Evolutionary conservation across 1,140 invertebrate genomes (phyloP), one percentile per base, ranked within the genome.

Genomic region (Venturia canescens): DNA sequence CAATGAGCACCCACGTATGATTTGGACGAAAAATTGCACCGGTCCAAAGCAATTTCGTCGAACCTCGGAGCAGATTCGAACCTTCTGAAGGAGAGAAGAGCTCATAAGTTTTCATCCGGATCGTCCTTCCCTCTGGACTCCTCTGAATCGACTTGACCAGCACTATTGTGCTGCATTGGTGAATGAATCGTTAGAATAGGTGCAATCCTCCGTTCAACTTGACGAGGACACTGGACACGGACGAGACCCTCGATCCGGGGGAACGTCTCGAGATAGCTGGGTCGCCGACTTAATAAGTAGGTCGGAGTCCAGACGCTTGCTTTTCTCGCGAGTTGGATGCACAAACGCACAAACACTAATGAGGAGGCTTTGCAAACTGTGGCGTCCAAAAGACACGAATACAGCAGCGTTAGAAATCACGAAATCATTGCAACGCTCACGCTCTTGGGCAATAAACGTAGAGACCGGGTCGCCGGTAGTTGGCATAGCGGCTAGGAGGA

Each of bases 371-470:
- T n/a, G 31, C 66, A 31, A 44, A 44, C 7, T 44, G 13, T 16
- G 21, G 60, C 4, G 21, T 3, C 18, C 31, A 31, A 18, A 69
- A n/a, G 29, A 31, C 66, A 69, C n/a, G 23, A 66, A 29, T 16
- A 15, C 66, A 18, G 66, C n/a, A 69, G 66, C 66, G 66, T 69
- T 69, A 69, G 66, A 69, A 69, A 69, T 69, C 66, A 29, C 29
- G 29, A 69, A 69, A 69, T 31, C 66, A 16, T 69, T 69, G 27
- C 66, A 69, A 29, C 66, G 13, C 29, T 13, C 29, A 31, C 29
- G 31, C 7, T n/a, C n/a, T 69, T 69, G 66, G 13, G 66, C 66
- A 69, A 69, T 31, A 31, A 18, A 31, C 66, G 66, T 31, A 69
- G 66, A 69, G 27, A 69, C 11, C 66, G 66, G 27, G 66, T 63